Evolutionary conservation across 2,888 invertebrate species (phyloP).

Genomic region (Lithophane socia): DNA sequence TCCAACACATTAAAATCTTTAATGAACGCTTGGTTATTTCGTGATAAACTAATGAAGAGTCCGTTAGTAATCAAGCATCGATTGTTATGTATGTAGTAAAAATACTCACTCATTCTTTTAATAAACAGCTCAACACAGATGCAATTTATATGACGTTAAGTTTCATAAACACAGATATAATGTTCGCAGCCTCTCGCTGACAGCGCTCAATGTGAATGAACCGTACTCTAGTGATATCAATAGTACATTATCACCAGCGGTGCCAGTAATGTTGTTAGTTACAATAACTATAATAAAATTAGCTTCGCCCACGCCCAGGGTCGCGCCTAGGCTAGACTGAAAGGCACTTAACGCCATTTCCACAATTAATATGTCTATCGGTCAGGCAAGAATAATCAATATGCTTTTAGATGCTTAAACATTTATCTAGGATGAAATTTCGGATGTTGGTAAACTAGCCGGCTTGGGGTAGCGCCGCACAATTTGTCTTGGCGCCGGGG

Average conservation of each 20-base stretch:
- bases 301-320: conserved; percentile 70
- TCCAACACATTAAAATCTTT: conserved; percentile 52
- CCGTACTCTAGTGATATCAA: conserved; percentile 71
- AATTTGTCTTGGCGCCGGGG: conserved; percentile 40
- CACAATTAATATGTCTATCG: conserved; percentile 74
- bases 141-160: conserved; percentile 57
- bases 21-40: conserved; percentile 40
- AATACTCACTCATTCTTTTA: conserved; percentile 63
- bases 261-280: conserved; percentile 69
- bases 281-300: conserved; percentile 73
- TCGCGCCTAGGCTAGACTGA: conserved; percentile 72
- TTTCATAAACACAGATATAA: conserved; percentile 62
- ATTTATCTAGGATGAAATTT: conserved; percentile 72
- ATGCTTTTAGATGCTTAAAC: conserved; percentile 76
- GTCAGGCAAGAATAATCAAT: conserved; percentile 82
- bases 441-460: conserved; percentile 58
- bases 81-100: conserved; percentile 50
- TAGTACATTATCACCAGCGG: conserved; percentile 71
- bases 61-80: conserved; percentile 47
- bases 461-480: conserved; percentile 29
- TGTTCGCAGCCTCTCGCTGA: conserved; percentile 56
- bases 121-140: conserved; percentile 46
- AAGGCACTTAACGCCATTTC: conserved; percentile 65
- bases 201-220: conserved; percentile 75
- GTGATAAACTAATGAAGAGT: conserved; percentile 54